phyloP scores from a whole-genome alignment of 2,113 vertebrate species.

The Anseranas semipalmata region DNA sequence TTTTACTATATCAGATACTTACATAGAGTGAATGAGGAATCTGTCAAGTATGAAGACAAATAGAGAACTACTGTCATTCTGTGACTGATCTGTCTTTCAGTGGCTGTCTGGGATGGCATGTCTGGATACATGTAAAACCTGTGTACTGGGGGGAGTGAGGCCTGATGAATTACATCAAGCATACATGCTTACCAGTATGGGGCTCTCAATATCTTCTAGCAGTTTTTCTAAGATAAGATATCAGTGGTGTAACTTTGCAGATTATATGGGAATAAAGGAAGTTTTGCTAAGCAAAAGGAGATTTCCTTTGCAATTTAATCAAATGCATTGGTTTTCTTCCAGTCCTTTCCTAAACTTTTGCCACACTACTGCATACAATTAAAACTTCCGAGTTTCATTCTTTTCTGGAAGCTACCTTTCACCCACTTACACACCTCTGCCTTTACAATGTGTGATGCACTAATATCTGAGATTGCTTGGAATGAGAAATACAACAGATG shows the following conservation, averaged over 20 bases:
- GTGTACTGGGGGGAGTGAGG: not conserved
- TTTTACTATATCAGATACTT: not conserved
- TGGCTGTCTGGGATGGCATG: no score
- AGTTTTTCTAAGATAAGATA: not conserved
- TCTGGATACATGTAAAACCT: not conserved
- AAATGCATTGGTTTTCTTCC: no score
- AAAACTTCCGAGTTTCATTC: no score
- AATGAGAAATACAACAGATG: no score
- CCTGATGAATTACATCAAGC: not conserved
- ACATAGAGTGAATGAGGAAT: not conserved
- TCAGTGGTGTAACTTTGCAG: not conserved
- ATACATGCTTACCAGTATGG: not conserved
- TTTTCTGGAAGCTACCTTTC: no score
- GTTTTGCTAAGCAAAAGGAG: no score
- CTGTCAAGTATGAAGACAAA: not conserved
- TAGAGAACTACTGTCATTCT: not conserved
- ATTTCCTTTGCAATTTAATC: no score
- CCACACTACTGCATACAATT: no score
- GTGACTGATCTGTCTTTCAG: not conserved
- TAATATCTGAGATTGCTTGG: no score
- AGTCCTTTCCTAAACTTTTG: no score
- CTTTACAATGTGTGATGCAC: no score
- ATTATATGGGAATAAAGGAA: not conserved
- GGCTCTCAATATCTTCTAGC: not conserved
- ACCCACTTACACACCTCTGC: no score